Conservation (phyloP, 2,113 vertebrate genomes). For the Electrona antarctica region DNA sequence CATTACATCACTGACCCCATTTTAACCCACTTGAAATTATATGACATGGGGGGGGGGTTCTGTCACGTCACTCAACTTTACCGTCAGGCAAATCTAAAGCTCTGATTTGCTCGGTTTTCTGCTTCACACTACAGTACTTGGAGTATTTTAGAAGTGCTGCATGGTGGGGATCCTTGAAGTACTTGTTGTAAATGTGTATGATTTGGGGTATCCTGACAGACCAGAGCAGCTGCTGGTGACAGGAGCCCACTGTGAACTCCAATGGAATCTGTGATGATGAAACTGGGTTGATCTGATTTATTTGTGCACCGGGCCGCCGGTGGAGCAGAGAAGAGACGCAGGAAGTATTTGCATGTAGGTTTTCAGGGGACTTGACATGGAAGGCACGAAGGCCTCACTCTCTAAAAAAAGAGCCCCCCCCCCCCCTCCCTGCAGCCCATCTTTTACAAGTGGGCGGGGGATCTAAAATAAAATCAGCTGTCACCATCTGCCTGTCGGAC, state of each 20-base stretch:
- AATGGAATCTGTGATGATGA: slow-evolving; percentile 64
- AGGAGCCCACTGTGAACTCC: slow-evolving; percentile 26
- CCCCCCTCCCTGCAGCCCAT: slow-evolving; percentile 52
- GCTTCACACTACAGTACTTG: slow-evolving; percentile 5
- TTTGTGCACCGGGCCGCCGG: slow-evolving; percentile 42
- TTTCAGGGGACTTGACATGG: slow-evolving; percentile 73
- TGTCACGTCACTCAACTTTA: slow-evolving; percentile 44
- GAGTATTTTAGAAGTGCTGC: slow-evolving; percentile 20
- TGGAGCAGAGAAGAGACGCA: slow-evolving; percentile 46
- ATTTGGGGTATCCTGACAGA: slow-evolving; percentile 54
- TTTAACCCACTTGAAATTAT: slow-evolving; percentile 36
- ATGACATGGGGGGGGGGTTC: slow-evolving; percentile 9
- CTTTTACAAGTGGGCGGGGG: slow-evolving; percentile 69
- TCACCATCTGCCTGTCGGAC: slow-evolving; percentile 74
- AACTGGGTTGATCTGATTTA: slow-evolving; percentile 68
- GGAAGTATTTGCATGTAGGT: slow-evolving; percentile 68
- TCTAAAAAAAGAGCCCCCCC: slow-evolving; percentile 84
- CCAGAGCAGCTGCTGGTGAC: slow-evolving; percentile 58
- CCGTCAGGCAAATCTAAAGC: slow-evolving; percentile 24
- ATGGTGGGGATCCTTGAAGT: slow-evolving; percentile 32
- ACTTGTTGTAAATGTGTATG: slow-evolving; percentile 51
- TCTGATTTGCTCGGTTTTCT: slow-evolving; percentile 11
- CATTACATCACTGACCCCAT: slow-evolving; percentile 67
- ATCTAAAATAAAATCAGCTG: slow-evolving; percentile 89
- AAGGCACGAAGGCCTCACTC: slow-evolving; percentile 74